Percentiles rank a stretch among this genome's conserved stretches.
These are phyloP conservation scores for Uria aalge DNA, from an alignment of 2,113 vertebrate genomes.

Conservation along the genomic window DNA sequence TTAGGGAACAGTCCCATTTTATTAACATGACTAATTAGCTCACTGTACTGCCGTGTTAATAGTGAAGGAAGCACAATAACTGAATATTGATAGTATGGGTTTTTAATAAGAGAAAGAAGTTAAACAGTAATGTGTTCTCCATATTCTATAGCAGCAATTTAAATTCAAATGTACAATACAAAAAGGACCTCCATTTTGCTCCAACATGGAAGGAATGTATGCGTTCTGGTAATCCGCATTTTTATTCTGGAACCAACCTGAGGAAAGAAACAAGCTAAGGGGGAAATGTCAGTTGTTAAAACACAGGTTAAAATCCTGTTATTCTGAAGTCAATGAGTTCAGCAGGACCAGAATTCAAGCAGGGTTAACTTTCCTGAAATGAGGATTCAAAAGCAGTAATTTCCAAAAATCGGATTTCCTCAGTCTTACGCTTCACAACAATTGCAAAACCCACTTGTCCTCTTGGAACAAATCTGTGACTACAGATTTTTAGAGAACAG, in stretches of 20 bases:
- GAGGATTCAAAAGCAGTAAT: not conserved
- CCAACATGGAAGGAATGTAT: not conserved
- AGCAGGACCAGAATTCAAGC: not conserved
- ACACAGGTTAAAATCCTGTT: not conserved
- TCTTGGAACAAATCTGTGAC: not conserved
- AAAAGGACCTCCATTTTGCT: not conserved
- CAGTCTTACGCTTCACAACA: not conserved
- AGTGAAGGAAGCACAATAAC: constrained; percentile 33
- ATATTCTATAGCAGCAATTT: constrained; percentile 28
- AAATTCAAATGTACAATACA: constrained; percentile 17
- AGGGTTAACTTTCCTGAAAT: not conserved
- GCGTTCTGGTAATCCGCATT: not conserved
- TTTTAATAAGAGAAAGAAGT: constrained; percentile 22
- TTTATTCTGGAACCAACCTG: not conserved
- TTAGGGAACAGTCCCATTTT: constrained; percentile 53
- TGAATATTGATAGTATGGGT: constrained; percentile 9
- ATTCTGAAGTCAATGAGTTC: not conserved
- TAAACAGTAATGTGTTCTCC: not conserved
- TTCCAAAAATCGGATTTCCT: not conserved
- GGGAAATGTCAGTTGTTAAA: not conserved
- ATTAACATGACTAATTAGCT: constrained; percentile 64
- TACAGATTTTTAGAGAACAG: not conserved
- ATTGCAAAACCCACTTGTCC: not conserved
- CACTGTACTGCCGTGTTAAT: not conserved
- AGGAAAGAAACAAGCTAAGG: not conserved